Base-by-base conservation (phyloP, 2,888 invertebrate species). In the Cepaea hortensis region DNA sequence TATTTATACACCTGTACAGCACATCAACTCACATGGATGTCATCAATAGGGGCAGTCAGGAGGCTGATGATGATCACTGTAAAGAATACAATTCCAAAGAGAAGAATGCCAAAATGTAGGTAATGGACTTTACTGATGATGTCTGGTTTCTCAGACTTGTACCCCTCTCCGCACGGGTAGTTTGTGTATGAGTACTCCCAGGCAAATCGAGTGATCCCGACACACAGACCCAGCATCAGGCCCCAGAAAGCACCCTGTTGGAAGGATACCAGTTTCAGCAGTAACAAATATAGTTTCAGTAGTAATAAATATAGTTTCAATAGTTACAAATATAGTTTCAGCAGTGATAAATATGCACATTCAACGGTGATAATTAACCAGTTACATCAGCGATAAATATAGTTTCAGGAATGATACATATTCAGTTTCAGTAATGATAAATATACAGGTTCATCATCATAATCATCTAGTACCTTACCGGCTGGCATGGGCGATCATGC, bases 201-300 rank as follows among this genome's bases (percentile, higher is more conserved):
- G 46, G 93, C 92, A 90, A 96, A 95, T 48, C 96, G 93, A 46
- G 94, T 92, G 86, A 94, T 86, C 15, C 95, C 95, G 20, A 95
- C 92, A n/a, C 94, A 91, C 23, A 96, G 92, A 0, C 96, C 96
- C 18, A 94, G 90, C 95, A 96, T 95, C 70, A 96, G 91, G 6
- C 95, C 95, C 95, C 95, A 95, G 92, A 96, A 96, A 0, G 96
- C 96, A 9, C 95, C 96, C 90, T 88, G 87, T 92, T 3, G 35
- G 9, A 79, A 15, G 18, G 62, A 62, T 1, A 68, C 6, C 55
- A 55, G 55, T 55, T 55, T 11, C 11, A 55, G 6, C 6, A 9
- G 55, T 55, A 11, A 55, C 55, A 55, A 77, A n/a, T n/a, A 77
- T 11, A 76, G 15, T 76, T 50, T 50, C 75, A 50, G 13, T 6